Evolutionary conservation across 2,113 vertebrate species (phyloP).

Genomic region (Lichenostomus cassidix): DNA sequence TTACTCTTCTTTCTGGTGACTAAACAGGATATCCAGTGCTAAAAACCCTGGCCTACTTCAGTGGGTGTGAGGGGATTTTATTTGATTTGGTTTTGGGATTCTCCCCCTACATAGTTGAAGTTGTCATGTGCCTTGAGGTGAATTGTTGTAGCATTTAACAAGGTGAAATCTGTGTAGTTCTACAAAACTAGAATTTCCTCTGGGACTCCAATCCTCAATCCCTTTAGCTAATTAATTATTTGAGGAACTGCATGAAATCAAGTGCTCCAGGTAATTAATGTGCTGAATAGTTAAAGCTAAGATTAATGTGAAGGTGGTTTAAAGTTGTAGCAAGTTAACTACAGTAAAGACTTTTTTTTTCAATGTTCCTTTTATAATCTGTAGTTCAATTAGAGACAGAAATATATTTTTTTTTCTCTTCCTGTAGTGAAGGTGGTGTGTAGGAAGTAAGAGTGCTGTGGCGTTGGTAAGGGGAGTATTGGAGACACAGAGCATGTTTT

Average conservation of each 20-base stretch:
- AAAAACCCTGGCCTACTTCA: background rate
- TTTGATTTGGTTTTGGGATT: background rate
- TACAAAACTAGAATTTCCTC: constrained; percentile 4
- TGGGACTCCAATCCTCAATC: constrained; percentile 21
- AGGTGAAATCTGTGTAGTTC: background rate
- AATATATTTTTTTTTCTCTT: background rate
- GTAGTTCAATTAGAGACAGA: background rate
- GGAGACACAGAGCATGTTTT: background rate
- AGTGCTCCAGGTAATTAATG: constrained; percentile 44
- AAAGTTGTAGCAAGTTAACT: constrained; percentile 42
- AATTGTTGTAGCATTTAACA: background rate
- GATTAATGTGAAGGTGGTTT: constrained; percentile 42
- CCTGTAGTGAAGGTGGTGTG: background rate
- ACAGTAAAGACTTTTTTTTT: background rate
- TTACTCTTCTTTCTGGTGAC: background rate
- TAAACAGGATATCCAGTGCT: background rate
- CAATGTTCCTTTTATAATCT: background rate
- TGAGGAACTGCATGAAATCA: constrained; percentile 12
- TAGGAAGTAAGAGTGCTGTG: background rate
- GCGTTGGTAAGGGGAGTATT: background rate
- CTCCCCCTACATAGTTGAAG: background rate
- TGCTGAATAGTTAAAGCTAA: constrained; percentile 1
- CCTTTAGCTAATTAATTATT: constrained; percentile 55
- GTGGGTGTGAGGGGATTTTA: background rate
- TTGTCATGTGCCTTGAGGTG: background rate